These are phyloP conservation scores for Ianthella basta DNA, from an alignment of 37 sponge, comb jelly and placozoan species.

Conservation along the genomic window DNA sequence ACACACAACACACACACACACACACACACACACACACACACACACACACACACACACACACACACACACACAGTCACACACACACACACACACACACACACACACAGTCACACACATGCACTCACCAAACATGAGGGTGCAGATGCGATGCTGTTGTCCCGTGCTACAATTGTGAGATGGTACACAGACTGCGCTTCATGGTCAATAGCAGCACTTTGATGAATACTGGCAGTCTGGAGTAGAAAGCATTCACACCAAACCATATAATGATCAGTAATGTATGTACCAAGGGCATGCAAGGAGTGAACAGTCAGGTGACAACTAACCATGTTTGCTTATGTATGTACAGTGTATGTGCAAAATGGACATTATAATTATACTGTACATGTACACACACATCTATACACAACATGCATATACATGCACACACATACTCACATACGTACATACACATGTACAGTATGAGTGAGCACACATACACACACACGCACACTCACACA, in stretches of 20 bases:
- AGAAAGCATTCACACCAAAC: background rate
- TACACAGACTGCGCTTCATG: background rate
- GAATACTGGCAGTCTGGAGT: background rate
- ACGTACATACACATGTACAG: constrained; percentile 4
- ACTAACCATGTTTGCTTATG: too few species aligned
- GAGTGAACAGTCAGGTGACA: too few species aligned
- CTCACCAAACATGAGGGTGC: background rate
- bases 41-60: constrained; percentile 14
- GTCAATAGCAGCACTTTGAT: background rate
- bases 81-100: constrained; percentile 14
- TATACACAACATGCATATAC: background rate
- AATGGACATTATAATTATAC: too few species aligned
- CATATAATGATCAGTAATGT: background rate
- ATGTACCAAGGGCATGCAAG: too few species aligned
- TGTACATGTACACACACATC: background rate
- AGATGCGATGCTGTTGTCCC: background rate
- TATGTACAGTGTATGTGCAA: too few species aligned
- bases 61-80: background rate
- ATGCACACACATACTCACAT: background rate
- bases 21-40: constrained; percentile 7
- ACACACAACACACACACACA: constrained; percentile 14
- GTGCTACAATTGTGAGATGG: background rate
- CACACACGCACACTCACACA: background rate
- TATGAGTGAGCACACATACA: background rate
- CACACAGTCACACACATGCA: constrained; percentile 7